Percentiles rank a stretch among this genome's conserved stretches.
Evolutionary conservation across 2,888 invertebrate species (phyloP).

Genomic region (Drosophila phalerata): DNA sequence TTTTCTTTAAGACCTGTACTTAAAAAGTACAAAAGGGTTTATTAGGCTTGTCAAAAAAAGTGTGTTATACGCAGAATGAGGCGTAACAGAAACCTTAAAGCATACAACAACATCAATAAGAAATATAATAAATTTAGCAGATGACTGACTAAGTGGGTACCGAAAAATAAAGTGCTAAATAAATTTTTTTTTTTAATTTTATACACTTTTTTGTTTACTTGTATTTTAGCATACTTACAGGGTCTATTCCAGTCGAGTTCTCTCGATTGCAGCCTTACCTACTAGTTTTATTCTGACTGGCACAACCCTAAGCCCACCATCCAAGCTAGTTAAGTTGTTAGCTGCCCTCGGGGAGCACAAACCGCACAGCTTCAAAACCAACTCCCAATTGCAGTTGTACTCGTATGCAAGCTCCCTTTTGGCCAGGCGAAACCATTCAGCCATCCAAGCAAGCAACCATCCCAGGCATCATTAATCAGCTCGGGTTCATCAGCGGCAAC

Average conservation of each 20-base stretch:
- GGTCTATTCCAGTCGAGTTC: not conserved
- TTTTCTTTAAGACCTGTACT: not conserved
- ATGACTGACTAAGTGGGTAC: too few relatives aligned
- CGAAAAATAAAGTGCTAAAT: too few relatives aligned
- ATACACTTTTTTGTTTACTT: not conserved
- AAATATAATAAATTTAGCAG: too few relatives aligned
- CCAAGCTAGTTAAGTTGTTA: constrained; percentile 79
- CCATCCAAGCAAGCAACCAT: constrained; percentile 14
- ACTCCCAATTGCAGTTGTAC: constrained; percentile 36
- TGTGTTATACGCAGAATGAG: too few relatives aligned
- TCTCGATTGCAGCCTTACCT: not conserved
- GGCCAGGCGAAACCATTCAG: constrained; percentile 8
- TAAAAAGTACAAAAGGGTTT: not conserved
- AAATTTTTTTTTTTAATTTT: not conserved
- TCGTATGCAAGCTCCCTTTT: constrained; percentile 46
- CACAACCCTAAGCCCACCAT: constrained; percentile 72
- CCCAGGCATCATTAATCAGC: constrained; percentile 75
- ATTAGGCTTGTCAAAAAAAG: too few relatives aligned
- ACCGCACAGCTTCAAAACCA: constrained; percentile 21
- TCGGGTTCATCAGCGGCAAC: constrained; percentile 80
- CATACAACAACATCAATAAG: too few relatives aligned
- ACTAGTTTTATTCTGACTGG: constrained; percentile 15
- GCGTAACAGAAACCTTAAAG: too few relatives aligned
- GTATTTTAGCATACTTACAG: not conserved
- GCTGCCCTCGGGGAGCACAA: constrained; percentile 62